Conservation (phyloP, 1,140 invertebrate species). For the Lutraria rhynchaena region DNA sequence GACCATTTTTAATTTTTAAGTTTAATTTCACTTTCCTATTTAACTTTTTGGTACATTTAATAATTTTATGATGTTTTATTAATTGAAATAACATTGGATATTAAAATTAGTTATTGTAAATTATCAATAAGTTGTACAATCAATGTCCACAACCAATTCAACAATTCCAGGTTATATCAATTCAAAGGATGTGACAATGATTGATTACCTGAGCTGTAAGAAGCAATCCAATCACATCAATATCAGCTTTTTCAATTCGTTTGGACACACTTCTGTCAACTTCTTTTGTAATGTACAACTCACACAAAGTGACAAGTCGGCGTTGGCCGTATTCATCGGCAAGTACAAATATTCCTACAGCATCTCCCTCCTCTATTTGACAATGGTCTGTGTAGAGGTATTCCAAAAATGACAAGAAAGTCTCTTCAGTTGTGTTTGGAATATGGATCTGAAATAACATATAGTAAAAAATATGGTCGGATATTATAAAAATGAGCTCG, state of each 20-base stretch:
- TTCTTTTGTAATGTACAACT: constrained; percentile 79
- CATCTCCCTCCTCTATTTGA: constrained; percentile 74
- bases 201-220: constrained; percentile 72
- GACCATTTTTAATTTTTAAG: too few species aligned
- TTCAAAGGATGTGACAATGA: background rate
- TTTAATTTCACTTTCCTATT: too few species aligned
- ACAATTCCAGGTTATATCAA: too few species aligned
- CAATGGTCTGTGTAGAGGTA: constrained; percentile 80
- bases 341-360: constrained; percentile 72
- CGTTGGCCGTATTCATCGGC: constrained; percentile 75
- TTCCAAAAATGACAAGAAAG: too few species aligned
- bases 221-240: constrained; percentile 78
- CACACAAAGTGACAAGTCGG: constrained; percentile 76
- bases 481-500: too few species aligned
- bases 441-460: constrained; percentile 71
- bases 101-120: too few species aligned
- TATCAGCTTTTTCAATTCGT: constrained; percentile 75
- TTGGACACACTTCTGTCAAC: constrained; percentile 72
- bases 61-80: too few species aligned
- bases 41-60: too few species aligned
- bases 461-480: too few species aligned
- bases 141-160: too few species aligned
- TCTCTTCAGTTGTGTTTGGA: constrained; percentile 65
- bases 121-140: too few species aligned
- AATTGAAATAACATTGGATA: too few species aligned